phyloP scores from a whole-genome alignment of 2,888 invertebrate species.

The Taenaris catops region DNA sequence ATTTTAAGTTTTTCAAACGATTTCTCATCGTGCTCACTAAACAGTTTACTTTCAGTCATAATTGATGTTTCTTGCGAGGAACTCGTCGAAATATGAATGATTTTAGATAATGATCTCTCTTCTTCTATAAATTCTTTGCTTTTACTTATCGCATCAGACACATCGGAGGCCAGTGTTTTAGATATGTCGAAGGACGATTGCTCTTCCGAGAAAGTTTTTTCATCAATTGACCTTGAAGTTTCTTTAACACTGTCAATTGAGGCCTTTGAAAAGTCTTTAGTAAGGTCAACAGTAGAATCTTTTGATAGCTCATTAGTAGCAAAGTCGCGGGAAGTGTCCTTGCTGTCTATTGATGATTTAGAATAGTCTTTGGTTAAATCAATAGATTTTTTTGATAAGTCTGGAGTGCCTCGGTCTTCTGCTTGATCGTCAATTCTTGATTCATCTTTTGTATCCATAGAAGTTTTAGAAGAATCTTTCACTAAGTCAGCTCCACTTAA shows the following conservation, averaged over 20 bases:
- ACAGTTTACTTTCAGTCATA: slow-evolving; percentile 61
- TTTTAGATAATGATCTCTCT: slow-evolving; percentile 54
- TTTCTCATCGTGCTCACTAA: slow-evolving; percentile 59
- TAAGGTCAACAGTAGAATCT: slow-evolving; percentile 69
- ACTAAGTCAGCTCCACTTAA: slow-evolving; percentile 67
- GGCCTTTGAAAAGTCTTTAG: slow-evolving; percentile 67
- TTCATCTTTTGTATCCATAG: slow-evolving; percentile 62
- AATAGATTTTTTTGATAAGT: slow-evolving; percentile 68
- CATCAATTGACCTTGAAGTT: slow-evolving; percentile 66
- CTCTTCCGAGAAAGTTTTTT: slow-evolving; percentile 71
- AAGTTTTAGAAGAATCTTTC: slow-evolving; percentile 66
- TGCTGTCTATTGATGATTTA: slow-evolving; percentile 71
- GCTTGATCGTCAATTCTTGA: slow-evolving; percentile 50
- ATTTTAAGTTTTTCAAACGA: slow-evolving; percentile 42
- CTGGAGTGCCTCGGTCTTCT: slow-evolving; percentile 64
- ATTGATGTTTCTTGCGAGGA: slow-evolving; percentile 67
- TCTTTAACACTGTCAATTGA: slow-evolving; percentile 70
- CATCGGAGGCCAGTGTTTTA: slow-evolving; percentile 73
- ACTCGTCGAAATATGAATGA: slow-evolving; percentile 49
- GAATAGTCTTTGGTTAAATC: slow-evolving; percentile 72
- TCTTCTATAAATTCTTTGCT: slow-evolving; percentile 64
- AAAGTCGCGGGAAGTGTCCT: slow-evolving; percentile 72
- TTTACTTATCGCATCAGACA: slow-evolving; percentile 57
- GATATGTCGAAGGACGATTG: slow-evolving; percentile 71
- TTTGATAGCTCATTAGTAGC: slow-evolving; percentile 71